These are phyloP conservation scores for Anser brachyrhynchus DNA, from an alignment of 2,113 vertebrate species.

Conservation along the genomic window DNA sequence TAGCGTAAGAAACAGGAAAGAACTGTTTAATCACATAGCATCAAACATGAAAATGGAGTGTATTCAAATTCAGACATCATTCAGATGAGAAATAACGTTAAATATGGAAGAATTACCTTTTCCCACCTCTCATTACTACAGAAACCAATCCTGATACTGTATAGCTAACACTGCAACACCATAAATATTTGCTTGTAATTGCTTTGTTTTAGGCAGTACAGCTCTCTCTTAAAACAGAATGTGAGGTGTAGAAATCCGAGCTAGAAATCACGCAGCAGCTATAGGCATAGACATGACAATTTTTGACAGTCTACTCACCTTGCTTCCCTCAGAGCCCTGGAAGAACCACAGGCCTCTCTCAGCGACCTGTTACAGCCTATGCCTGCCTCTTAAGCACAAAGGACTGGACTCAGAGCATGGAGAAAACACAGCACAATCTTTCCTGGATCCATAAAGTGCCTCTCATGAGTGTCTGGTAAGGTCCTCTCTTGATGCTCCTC, in stretches of 20 bases:
- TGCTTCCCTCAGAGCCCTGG: not conserved
- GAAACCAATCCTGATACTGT: not conserved
- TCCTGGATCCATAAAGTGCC: too few relatives aligned
- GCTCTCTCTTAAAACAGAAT: not conserved
- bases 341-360: not conserved
- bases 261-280: not conserved
- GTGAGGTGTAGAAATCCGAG: not conserved
- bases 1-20: slow-evolving; percentile 51
- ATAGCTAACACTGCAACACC: not conserved
- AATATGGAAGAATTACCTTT: not conserved
- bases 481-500: not conserved
- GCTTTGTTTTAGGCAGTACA: not conserved
- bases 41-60: slow-evolving; percentile 23
- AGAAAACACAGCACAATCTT: not conserved
- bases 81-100: slow-evolving; percentile 8
- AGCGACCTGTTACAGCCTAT: not conserved
- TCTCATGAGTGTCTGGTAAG: not conserved
- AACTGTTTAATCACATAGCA: slow-evolving; percentile 49
- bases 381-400: not conserved
- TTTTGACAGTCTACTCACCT: not conserved
- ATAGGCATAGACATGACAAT: not conserved
- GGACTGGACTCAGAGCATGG: not conserved
- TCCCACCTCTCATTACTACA: not conserved
- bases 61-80: not conserved
- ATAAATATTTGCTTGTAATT: not conserved